Evolutionary conservation across 1,140 invertebrate genomes (phyloP).

Genomic region (Drosophila punjabiensis): DNA sequence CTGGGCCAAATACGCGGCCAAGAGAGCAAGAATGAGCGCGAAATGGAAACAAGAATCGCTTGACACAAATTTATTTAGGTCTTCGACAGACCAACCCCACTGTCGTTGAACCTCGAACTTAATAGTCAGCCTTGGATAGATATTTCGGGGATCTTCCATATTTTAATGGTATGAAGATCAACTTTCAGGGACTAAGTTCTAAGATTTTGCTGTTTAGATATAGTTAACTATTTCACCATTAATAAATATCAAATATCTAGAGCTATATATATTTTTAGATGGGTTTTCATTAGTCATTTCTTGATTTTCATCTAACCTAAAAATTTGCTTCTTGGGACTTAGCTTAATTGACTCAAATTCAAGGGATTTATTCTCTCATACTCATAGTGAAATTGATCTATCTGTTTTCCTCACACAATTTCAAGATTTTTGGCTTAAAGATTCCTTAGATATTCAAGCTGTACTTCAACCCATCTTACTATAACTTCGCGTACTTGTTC

Average conservation of each 20-base stretch:
- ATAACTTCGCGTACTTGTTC: neutral
- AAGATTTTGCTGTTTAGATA: neutral
- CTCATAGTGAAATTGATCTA: neutral
- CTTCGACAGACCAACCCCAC: constrained; percentile 32
- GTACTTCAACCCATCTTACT: neutral
- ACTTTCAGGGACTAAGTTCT: neutral
- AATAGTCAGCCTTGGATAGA: constrained; percentile 35
- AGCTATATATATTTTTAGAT: constrained; percentile 1
- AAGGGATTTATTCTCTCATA: neutral
- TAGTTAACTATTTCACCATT: too few relatives aligned
- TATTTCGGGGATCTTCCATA: constrained; percentile 18
- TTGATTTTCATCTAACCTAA: neutral
- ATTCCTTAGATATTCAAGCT: neutral
- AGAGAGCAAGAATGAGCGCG: constrained; percentile 13
- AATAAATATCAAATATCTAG: neutral
- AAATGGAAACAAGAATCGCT: constrained; percentile 55
- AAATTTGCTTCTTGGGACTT: neutral
- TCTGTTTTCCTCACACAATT: neutral
- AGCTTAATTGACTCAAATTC: neutral
- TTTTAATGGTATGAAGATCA: neutral
- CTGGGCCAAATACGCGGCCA: constrained; percentile 21
- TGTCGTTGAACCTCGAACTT: constrained; percentile 14
- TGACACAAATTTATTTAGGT: constrained; percentile 71
- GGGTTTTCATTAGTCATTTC: neutral
- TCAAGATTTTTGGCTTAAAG: neutral